Percentiles rank a stretch among this genome's conserved stretches.
These are phyloP conservation scores for Coenonympha glycerion DNA, from an alignment of 2,888 invertebrate species.

Conservation along the genomic window DNA sequence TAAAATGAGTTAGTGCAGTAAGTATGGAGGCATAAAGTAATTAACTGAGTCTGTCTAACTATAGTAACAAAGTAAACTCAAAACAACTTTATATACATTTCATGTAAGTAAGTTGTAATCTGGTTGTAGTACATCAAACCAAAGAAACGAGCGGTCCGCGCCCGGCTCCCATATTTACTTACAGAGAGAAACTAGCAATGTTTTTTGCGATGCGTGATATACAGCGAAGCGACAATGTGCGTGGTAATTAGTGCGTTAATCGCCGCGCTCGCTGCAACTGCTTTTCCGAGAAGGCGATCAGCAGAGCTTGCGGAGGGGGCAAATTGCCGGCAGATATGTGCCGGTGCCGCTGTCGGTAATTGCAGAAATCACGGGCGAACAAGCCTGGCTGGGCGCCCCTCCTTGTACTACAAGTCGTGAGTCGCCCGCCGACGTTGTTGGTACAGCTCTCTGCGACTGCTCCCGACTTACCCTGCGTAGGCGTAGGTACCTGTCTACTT, in stretches of 20 bases:
- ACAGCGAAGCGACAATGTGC: conserved; percentile 30
- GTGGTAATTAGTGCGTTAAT: conserved; percentile 68
- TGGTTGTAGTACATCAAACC: conserved; percentile 18
- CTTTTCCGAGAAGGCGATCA: conserved; percentile 68
- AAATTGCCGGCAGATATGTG: conserved; percentile 72
- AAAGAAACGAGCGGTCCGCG: conserved; percentile 20
- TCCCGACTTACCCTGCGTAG: too few species aligned
- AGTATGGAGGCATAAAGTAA: not conserved
- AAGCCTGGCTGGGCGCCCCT: conserved; percentile 30
- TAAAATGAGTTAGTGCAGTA: not conserved
- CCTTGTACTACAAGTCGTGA: conserved; percentile 28
- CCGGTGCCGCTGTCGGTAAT: conserved; percentile 69
- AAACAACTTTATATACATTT: not conserved
- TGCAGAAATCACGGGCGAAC: conserved; percentile 61
- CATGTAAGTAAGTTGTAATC: conserved; percentile 13
- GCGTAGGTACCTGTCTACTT: too few species aligned
- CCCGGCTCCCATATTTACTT: conserved; percentile 24
- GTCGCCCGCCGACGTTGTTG: conserved; percentile 1
- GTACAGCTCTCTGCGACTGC: not conserved
- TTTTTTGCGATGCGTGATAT: conserved; percentile 30
- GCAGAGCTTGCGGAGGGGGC: conserved; percentile 55
- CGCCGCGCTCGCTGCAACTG: conserved; percentile 63
- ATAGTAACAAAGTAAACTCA: not conserved
- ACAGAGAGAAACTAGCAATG: conserved; percentile 30
- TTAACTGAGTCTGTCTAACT: not conserved